Conservation (phyloP, 2,888 invertebrate species). For the Synanthedon formicaeformis region DNA sequence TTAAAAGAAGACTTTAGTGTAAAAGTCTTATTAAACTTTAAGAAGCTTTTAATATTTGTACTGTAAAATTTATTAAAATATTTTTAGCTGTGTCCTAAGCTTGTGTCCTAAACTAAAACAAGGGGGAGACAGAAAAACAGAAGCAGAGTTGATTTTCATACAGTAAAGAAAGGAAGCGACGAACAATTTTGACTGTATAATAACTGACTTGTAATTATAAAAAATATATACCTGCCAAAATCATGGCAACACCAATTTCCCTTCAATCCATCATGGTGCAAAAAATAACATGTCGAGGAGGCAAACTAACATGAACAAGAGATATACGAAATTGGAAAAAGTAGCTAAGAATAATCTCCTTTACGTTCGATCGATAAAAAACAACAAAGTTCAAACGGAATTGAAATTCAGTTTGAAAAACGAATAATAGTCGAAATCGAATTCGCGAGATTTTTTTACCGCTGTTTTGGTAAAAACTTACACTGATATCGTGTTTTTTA, state of each 20-base stretch:
- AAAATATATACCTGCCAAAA: neutral
- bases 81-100: too few species aligned
- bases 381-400: conserved; percentile 17
- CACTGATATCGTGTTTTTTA: too few species aligned
- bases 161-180: too few species aligned
- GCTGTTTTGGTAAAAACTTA: neutral
- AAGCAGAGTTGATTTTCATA: too few species aligned
- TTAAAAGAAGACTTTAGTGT: too few species aligned
- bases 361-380: neutral
- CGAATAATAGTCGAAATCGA: conserved; percentile 20
- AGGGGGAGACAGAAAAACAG: too few species aligned
- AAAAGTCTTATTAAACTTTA: too few species aligned
- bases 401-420: conserved; percentile 26
- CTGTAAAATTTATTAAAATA: too few species aligned
- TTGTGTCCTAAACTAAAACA: too few species aligned
- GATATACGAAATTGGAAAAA: neutral
- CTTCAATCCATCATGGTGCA: conserved; percentile 1
- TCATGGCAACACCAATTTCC: neutral
- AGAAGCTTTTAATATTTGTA: too few species aligned
- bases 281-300: neutral
- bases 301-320: neutral
- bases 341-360: neutral
- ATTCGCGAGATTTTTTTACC: conserved; percentile 21
- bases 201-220: too few species aligned
- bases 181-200: too few species aligned